phyloP scores from a whole-genome alignment of 2,797 vertebrate genomes.

The Phataginus tricuspis region DNA sequence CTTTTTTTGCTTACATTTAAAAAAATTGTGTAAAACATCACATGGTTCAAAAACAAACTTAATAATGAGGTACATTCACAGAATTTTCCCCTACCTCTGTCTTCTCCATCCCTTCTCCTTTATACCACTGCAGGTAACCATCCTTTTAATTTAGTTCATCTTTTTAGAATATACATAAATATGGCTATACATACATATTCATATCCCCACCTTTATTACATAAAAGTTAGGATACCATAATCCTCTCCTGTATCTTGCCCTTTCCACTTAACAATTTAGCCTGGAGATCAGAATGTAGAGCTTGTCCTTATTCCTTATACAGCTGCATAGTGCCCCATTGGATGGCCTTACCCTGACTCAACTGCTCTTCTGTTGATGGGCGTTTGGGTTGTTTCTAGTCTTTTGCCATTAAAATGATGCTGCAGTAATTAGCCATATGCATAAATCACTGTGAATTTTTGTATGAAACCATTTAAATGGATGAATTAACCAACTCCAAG shows the following conservation, averaged over 20 bases:
- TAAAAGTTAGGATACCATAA: not conserved
- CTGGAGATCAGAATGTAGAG: not conserved
- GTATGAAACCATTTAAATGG: not conserved
- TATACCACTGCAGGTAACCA: not conserved
- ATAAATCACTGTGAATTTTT: not conserved
- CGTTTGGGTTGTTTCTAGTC: not conserved
- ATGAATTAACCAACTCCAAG: slow-evolving; percentile 23
- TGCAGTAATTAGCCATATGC: not conserved
- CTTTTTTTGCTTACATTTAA: not conserved
- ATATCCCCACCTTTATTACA: not conserved
- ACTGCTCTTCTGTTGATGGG: not conserved
- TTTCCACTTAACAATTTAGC: not conserved
- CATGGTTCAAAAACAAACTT: not conserved
- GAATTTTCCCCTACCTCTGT: not conserved
- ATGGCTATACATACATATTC: not conserved
- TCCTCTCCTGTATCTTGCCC: not conserved
- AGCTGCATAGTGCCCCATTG: not conserved
- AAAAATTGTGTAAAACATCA: slow-evolving; percentile 17
- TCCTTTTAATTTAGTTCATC: not conserved
- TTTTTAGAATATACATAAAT: not conserved
- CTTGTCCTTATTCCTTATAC: not conserved
- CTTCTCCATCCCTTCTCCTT: not conserved
- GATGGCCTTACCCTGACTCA: not conserved
- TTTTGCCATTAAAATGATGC: slow-evolving; percentile 10
- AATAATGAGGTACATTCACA: not conserved